phyloP scores from a whole-genome alignment of 2,113 vertebrate species.

The Tenrec ecaudatus region DNA sequence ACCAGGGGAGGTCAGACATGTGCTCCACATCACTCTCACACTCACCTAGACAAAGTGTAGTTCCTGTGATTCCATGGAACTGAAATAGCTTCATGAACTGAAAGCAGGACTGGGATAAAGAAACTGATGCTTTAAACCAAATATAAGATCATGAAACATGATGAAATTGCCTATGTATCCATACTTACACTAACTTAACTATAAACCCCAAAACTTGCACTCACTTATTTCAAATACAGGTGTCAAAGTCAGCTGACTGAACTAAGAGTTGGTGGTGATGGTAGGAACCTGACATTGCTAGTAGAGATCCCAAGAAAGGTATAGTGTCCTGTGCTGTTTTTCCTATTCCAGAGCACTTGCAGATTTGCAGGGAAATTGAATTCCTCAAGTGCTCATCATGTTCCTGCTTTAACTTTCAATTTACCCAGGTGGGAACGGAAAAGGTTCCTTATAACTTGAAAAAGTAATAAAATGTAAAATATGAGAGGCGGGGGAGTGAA shows the following conservation, averaged over 20 bases:
- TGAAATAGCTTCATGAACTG: slow-evolving; percentile 1
- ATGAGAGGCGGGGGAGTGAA: no score
- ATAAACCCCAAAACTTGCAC: neutral
- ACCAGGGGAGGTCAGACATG: no score
- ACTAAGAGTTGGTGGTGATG: neutral
- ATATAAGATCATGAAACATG: slow-evolving; percentile 26
- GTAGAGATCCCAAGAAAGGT: neutral
- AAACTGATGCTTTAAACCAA: neutral
- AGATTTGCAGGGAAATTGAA: neutral
- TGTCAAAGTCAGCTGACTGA: neutral
- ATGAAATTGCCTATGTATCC: slow-evolving; percentile 9
- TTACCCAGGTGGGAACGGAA: slow-evolving; percentile 33
- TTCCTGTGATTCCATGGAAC: neutral
- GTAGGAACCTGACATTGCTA: neutral
- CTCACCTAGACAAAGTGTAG: neutral
- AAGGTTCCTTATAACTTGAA: neutral
- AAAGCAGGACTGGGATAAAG: neutral
- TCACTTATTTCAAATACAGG: neutral
- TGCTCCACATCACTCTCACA: no score
- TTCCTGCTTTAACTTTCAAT: neutral
- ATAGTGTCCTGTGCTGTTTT: neutral
- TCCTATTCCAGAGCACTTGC: neutral
- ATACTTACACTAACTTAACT: neutral
- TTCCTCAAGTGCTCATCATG: neutral
- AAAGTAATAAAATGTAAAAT: neutral